Evolutionary conservation across 1,140 invertebrate species (phyloP), one percentile per base, ranked within the genome.

Genomic region (Drosophila bocqueti): DNA sequence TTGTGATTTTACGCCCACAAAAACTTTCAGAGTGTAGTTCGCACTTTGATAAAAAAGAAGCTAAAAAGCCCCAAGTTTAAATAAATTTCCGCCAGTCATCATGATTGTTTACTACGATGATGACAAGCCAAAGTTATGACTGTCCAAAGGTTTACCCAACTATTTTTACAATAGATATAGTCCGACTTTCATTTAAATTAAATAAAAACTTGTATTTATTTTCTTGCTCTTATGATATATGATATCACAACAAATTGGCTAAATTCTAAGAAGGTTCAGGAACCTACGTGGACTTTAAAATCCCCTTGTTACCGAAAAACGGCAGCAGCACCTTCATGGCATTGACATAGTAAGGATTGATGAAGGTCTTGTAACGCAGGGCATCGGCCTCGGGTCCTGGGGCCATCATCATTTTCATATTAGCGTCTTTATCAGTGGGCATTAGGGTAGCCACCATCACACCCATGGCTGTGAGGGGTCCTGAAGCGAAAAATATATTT

Each of bases 401-500:
- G 24, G 74, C 60, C 66, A 90, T 57, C 21, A 83, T 31, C 50
- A 58, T 85, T 15, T 75, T 74, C 4, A 91, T 81, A 45, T 75
- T 91, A 4, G 85, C 59, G 36, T 91, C 85, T 47, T 91, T 83
- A 54, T 90, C 72, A 4, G 80, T 50, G 40, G 85, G 85, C 36
- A 76, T 42, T 0, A 82, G 42, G 2, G 80, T 69, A 54, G 65
- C 62, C 18, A 62, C 57, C 60, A 81, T 38, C 2, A 83, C 69
- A 34, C 52, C 57, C 43, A 21, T 59, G 10, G 82, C 18, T 0
- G 83, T 90, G 0, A 81, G 13, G 9, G 57, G 38, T 40, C 77
- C 87, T 91, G 2, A 16, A 24, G 5, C 2, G 29, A 31, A 31
- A n/a, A 42, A 16, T 8, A 42, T 42, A 40, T 16, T 40, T 6